These are phyloP conservation scores for Erynnis tages DNA, from an alignment of 2,888 invertebrate genomes.

Conservation along the genomic window DNA sequence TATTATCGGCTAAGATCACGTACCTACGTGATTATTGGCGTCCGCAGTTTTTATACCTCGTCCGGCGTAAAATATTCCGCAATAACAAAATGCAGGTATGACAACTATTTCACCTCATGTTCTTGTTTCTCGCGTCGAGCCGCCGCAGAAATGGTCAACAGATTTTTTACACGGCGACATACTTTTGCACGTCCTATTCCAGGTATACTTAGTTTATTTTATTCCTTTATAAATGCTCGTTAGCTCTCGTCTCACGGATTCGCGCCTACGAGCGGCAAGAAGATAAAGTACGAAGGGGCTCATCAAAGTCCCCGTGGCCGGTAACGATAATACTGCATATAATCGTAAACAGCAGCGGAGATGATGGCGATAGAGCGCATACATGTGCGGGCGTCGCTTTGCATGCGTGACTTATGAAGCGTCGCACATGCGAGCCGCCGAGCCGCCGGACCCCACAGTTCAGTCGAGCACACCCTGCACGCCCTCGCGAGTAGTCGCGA, in stretches of 20 bases:
- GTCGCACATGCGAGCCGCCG: constrained; percentile 16
- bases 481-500: no score
- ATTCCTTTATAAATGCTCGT: constrained; percentile 16
- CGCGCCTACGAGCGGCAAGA: constrained; percentile 19
- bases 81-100: constrained; percentile 23
- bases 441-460: constrained; percentile 21
- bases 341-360: constrained; percentile 19
- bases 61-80: constrained; percentile 12
- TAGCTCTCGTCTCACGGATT: constrained; percentile 11
- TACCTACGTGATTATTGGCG: constrained; percentile 6
- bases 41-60: constrained; percentile 4
- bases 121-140: constrained; percentile 23
- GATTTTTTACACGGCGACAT: constrained; percentile 25
- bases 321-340: constrained; percentile 13
- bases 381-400: constrained; percentile 3
- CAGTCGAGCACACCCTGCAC: constrained; percentile 30
- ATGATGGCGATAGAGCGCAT: constrained; percentile 15
- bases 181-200: constrained; percentile 19
- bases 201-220: constrained; percentile 19
- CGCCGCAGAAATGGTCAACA: constrained; percentile 21
- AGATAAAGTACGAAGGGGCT: constrained; percentile 7
- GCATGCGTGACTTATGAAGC: constrained; percentile 22
- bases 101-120: constrained; percentile 24
- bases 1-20: constrained; percentile 6
- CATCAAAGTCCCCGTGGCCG: constrained; percentile 9